Evolutionary conservation across 2,888 invertebrate species (phyloP), one percentile per base, ranked within the genome.

Genomic region (Xestia ashworthii): DNA sequence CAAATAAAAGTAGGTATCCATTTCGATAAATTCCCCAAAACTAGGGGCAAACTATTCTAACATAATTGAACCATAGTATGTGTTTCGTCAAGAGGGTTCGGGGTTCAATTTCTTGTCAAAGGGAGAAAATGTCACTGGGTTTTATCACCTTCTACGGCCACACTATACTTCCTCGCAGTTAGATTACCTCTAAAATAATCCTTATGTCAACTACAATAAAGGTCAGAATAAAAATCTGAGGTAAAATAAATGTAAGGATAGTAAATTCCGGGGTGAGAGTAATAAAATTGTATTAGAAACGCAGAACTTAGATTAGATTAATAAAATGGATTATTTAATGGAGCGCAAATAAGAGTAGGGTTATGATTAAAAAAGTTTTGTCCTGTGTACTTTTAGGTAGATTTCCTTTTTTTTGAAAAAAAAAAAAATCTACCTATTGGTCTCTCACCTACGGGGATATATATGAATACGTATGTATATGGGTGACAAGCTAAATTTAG

Each of bases 61-160:
- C 50, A 32, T 73, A 79, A 86, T 71, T n/a, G 71, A 41, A 67
- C 50, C 48, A 41, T 14, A 41, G 73, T 70, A 75, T 80, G 80
- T 70, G 25, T 78, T 70, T 72, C 66, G 75, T 81, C 73, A 82
- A 74, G 60, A 32, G 71, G 80, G 74, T 77, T 65, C 25, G 69
- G 14, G 19, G 71, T 83, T 66, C 71, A 76, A 83, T 87, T 83
- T 86, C 78, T 87, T 85, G 75, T 67, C 55, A 74, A 70, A 53
- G 74, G 82, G 55, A 60, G 46, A 25, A 71, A 83, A 74, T 67
- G 71, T 72, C 74, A 19, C 71, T 76, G 75, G 74, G 9, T 66
- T 78, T 78, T 82, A 87, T 83, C 71, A 75, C 71, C 71, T 65
- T 55, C 25, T 50, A 44, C 22, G 68, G 67, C 41, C 55, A 76